Conservation (phyloP, 2,113 vertebrate species). For the Erythrocebus patas region DNA sequence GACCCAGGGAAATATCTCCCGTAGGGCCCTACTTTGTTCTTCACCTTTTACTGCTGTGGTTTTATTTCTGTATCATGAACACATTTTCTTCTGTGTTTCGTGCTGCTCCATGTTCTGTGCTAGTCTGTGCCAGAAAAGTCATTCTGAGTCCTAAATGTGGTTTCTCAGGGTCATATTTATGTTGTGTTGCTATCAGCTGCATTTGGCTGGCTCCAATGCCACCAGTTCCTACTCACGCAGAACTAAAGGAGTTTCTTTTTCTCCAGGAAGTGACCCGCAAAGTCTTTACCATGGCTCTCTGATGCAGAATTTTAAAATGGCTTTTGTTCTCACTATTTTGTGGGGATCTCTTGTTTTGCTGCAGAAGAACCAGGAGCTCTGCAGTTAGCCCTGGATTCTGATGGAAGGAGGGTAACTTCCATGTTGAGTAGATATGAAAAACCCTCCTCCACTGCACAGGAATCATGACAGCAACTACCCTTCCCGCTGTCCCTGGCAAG, state of each 20-base stretch:
- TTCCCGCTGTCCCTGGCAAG: background rate
- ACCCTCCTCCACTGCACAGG: background rate
- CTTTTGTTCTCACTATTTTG: background rate
- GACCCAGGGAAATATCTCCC: background rate
- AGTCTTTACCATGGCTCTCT: background rate
- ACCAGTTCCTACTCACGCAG: background rate
- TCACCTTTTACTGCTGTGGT: background rate
- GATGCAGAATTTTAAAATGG: background rate
- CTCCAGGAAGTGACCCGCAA: background rate
- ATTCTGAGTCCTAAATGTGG: background rate
- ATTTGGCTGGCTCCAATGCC: background rate
- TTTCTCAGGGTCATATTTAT: conserved; percentile 32
- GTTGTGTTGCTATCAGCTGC: background rate
- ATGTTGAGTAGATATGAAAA: background rate
- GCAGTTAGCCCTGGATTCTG: background rate
- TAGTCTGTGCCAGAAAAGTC: background rate
- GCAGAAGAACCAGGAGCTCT: background rate
- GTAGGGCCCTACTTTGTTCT: background rate
- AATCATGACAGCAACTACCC: background rate
- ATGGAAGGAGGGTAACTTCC: background rate
- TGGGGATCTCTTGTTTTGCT: background rate
- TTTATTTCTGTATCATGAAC: background rate
- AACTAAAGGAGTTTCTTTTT: background rate
- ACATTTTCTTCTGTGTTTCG: background rate
- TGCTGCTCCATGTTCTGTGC: background rate